Evolutionary conservation across 1,140 invertebrate genomes (phyloP), one percentile per base, ranked within the genome.

Genomic region (Panonychus citri): DNA sequence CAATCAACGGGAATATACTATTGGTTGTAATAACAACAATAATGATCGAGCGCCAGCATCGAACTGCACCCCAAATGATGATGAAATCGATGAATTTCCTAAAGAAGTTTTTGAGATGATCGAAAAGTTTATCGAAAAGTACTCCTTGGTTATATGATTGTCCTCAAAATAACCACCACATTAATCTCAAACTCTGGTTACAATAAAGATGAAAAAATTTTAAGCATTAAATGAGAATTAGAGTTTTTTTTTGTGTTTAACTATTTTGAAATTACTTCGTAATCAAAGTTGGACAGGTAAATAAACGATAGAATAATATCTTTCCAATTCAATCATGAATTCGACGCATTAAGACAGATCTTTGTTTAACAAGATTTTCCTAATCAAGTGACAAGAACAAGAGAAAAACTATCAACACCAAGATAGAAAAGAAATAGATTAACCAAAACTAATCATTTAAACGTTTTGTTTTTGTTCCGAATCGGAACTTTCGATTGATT

Each of bases 191-290:
- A 96, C 69, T 94, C 90, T 94, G 75, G 58, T 82, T 80, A 66
- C 66, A 68, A 66, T 27, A 37, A n/a, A 69, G 65, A 40, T 17
- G 19, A 7, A 1, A n/a, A 40, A 7, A n/a, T 7, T 7, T 13
- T 40, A 1, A 40, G 19, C 7, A 7, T 39, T 28, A 39, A n/a
- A n/a, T n/a, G n/a, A n/a, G n/a, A n/a, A n/a, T n/a, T n/a, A n/a
- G n/a, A n/a, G n/a, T n/a, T n/a, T n/a, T n/a, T n/a, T n/a, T n/a
- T n/a, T n/a, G n/a, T n/a, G n/a, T n/a, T 2, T 72, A 93, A 89
- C 90, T 61, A 96, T 83, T 81, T n/a, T 93, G 94, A 69, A 96
- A 96, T 72, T 90, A 88, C 62, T 78, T 80, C 7, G 89, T 90
- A 42, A 78, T 75, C 34, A 93, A 74, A 42, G 88, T 89, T 15